A percentile compares a stretch with the other conserved stretches of the same genome.
phyloP scores from a whole-genome alignment of 2,113 vertebrate species.

The Pterocles orientalis region DNA sequence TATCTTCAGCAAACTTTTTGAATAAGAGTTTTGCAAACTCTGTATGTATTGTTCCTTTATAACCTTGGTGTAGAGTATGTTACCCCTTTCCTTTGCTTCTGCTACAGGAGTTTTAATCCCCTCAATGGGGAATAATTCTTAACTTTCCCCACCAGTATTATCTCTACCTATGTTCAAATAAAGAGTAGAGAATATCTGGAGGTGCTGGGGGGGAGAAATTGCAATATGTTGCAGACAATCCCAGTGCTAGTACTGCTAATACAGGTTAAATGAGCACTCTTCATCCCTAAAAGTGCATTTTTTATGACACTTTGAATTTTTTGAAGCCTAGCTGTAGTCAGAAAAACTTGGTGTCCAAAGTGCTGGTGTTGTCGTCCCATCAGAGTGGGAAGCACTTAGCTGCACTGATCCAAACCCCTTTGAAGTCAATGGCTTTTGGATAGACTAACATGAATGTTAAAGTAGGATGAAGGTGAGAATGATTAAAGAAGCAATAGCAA shows the following conservation, averaged over 20 bases:
- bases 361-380: not conserved
- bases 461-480: not conserved
- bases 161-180: constrained; percentile 45
- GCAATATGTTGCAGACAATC: not conserved
- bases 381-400: not conserved
- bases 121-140: constrained; percentile 34
- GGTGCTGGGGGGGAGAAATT: not conserved
- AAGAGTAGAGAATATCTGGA: constrained; percentile 4
- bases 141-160: constrained; percentile 31
- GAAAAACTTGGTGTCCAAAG: not conserved
- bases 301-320: constrained; percentile 1
- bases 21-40: constrained; percentile 15
- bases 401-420: not conserved
- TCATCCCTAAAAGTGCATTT: not conserved
- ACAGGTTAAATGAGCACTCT: not conserved
- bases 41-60: not conserved
- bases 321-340: not conserved
- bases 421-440: not conserved
- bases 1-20: not conserved
- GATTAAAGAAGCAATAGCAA: not conserved
- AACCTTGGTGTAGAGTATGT: not conserved
- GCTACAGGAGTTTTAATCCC: constrained; percentile 50
- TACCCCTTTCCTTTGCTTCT: not conserved
- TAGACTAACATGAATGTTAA: not conserved
- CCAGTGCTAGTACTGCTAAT: not conserved